Evolutionary conservation across 2,113 vertebrate genomes (phyloP).

Genomic region (Sylvicapra grimmia): DNA sequence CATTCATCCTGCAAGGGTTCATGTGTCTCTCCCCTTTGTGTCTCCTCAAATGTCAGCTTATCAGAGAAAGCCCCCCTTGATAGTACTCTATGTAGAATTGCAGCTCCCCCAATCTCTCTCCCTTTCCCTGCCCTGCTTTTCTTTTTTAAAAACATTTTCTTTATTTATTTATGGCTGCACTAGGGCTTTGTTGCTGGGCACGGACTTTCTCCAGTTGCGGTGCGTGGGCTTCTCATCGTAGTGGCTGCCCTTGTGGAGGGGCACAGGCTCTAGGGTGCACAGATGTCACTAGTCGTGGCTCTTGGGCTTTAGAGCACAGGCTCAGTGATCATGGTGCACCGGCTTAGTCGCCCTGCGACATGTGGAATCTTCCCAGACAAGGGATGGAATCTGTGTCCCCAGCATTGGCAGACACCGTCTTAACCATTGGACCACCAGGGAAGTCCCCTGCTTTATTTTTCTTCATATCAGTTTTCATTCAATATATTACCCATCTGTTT

Average conservation of each 20-base stretch:
- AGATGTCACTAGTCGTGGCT: not conserved
- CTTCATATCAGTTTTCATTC: not conserved
- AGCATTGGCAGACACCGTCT: not conserved
- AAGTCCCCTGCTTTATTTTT: not conserved
- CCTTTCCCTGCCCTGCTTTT: not conserved
- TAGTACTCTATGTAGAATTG: not conserved
- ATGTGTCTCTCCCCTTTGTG: not conserved
- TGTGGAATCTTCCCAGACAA: not conserved
- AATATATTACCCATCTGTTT: not conserved
- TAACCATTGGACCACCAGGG: not conserved
- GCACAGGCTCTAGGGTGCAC: not conserved
- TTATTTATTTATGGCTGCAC: not conserved
- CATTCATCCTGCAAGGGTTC: not conserved
- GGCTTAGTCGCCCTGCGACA: not conserved
- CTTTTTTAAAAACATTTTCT: not conserved
- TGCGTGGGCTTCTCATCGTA: fast-evolving
- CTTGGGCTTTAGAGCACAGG: not conserved
- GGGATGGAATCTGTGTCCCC: not conserved
- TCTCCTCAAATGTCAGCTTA: not conserved
- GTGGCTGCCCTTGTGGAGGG: not conserved
- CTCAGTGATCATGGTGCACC: not conserved
- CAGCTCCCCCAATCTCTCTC: not conserved
- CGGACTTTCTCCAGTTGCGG: not conserved
- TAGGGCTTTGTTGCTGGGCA: not conserved
- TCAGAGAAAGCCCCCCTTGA: not conserved